These are phyloP conservation scores for Chymomyza caudatula DNA, from an alignment of 2,888 invertebrate genomes.

Conservation along the genomic window DNA sequence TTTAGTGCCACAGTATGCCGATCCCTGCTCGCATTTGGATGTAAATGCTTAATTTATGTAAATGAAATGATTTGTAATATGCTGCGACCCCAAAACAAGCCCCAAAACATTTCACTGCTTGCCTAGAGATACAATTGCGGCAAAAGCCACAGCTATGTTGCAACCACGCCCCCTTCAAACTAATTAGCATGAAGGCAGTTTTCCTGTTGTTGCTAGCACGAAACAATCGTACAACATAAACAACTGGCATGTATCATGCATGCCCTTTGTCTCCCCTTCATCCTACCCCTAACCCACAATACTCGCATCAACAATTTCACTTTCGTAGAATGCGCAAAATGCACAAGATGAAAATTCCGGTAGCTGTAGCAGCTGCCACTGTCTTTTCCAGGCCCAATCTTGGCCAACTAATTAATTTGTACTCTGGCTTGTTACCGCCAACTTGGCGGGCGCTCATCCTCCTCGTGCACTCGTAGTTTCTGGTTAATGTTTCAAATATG, in stretches of 20 bases:
- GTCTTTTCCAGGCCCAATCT: constrained; percentile 27
- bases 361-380: constrained; percentile 12
- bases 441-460: constrained; percentile 2
- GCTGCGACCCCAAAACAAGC: constrained; percentile 20
- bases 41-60: constrained; percentile 53
- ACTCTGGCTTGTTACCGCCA: constrained; percentile 37
- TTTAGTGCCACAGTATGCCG: constrained; percentile 21
- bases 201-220: constrained; percentile 31
- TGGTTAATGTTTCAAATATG: constrained; percentile 67
- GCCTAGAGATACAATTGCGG: background rate
- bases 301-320: background rate
- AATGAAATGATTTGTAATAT: constrained; percentile 58
- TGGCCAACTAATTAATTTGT: constrained; percentile 61
- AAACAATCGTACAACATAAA: background rate
- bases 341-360: constrained; percentile 11
- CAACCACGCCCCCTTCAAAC: constrained; percentile 21
- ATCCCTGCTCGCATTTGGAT: constrained; percentile 30
- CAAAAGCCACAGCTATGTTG: background rate
- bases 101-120: background rate
- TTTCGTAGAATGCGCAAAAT: background rate
- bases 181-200: constrained; percentile 55
- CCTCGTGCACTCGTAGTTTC: constrained; percentile 49
- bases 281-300: background rate
- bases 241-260: background rate
- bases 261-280: background rate